phyloP scores from a whole-genome alignment of 1,140 invertebrate species.

The Octopus sinensis region DNA sequence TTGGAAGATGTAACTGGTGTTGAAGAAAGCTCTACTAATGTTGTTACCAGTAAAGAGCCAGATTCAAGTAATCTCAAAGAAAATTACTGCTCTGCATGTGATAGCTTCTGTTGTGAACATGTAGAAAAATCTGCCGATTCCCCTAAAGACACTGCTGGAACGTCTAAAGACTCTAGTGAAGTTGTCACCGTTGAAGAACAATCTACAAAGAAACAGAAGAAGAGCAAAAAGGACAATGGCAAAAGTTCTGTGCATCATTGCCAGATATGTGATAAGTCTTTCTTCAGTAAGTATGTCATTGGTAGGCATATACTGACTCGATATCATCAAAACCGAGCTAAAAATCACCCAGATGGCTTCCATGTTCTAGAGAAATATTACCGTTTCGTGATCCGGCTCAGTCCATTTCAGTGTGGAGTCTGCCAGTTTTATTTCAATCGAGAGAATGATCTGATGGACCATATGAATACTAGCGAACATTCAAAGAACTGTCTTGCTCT shows the following conservation, averaged over 20 bases:
- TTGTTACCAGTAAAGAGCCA: not conserved
- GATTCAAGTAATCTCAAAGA: not conserved
- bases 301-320: constrained; percentile 47
- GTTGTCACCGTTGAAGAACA: not conserved
- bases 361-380: constrained; percentile 73
- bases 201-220: too few relatives aligned
- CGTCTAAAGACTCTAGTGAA: not conserved
- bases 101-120: not conserved
- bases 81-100: not conserved
- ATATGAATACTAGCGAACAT: constrained; percentile 72
- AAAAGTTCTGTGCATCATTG: constrained; percentile 43
- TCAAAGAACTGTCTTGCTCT: constrained; percentile 57
- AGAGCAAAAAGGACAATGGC: constrained; percentile 8
- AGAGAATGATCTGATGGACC: constrained; percentile 69
- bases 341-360: constrained; percentile 53
- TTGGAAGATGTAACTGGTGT: constrained; percentile 38
- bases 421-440: constrained; percentile 83
- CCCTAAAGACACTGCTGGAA: not conserved
- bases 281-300: constrained; percentile 43
- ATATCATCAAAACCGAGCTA: constrained; percentile 43
- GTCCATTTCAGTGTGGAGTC: constrained; percentile 77
- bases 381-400: constrained; percentile 71
- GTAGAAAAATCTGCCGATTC: not conserved
- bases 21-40: constrained; percentile 22
- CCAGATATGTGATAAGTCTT: constrained; percentile 47